Base-by-base conservation (phyloP, 2,113 vertebrate species). In the Pluvianellus socialis region DNA sequence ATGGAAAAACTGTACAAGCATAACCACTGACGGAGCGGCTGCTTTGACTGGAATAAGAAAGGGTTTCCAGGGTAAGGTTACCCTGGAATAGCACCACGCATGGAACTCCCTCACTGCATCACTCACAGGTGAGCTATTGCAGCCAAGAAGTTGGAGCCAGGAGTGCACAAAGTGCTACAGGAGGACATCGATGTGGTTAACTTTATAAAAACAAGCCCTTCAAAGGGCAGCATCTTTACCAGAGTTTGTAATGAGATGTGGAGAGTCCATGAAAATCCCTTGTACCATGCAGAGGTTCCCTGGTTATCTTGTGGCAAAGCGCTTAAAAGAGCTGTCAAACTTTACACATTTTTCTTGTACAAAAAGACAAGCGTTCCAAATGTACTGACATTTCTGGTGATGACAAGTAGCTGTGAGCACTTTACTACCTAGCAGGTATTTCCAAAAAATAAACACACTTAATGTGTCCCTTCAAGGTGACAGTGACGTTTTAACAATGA, bases 51-150 rank as follows among this genome's bases (percentile, higher is more conserved):
- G 42, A 82, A 49, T 59, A 13, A 49, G 23, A n/a, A 55, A n/a
- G 19, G 8, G 33, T 23, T 74, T 52, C 35, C 35, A 38, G 42
- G 14, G 27, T 12, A 33, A 85, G 38, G 26, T 50, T 53, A 12
- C 32, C 38, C 38, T 38, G 38, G 38, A 38, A 12, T 4, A 32
- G 21, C 49, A 42, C 16, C 2, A 1, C n/a, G 21, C 0, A 0
- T 6, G 28, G 7, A 35, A 52, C 35, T 50, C 16, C 47, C 16
- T 56, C 56, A 21, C 33, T 42, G 70, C 27, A 19, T 32, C 44
- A 14, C 44, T 28, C n/a, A 14, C 3, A 55, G 33, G 3, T 0
- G 6, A 58, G 62, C 33, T 76, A 19, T 0, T 50, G 66, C 72
- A 73, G 65, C 65, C 49, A 42, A 38, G 23, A 1, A 20, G 7